phyloP scores from a whole-genome alignment of 2,888 invertebrate genomes.

The Deilephila porcellus region DNA sequence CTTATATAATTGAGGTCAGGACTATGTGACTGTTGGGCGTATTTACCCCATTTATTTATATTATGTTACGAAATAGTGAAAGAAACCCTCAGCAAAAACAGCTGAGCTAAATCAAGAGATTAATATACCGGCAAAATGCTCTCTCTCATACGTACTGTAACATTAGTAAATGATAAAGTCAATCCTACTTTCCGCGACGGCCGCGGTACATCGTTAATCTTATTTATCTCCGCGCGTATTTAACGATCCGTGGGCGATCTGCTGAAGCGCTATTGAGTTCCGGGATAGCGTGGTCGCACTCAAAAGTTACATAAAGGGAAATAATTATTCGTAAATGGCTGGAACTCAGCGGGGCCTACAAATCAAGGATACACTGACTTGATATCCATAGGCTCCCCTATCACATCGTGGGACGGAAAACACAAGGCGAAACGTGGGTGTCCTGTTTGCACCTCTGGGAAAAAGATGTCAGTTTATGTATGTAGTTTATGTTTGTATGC shows the following conservation, averaged over 20 bases:
- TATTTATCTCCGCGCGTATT: conserved; percentile 46
- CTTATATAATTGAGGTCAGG: too few relatives aligned
- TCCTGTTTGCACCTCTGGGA: too few relatives aligned
- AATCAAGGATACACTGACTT: not conserved
- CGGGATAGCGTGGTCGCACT: not conserved
- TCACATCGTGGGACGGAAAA: too few relatives aligned
- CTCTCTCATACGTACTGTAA: conserved; percentile 31
- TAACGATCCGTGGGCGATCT: conserved; percentile 36
- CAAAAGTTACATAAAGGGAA: not conserved
- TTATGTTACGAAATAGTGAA: too few relatives aligned
- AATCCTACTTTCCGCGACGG: conserved; percentile 40
- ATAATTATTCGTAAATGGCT: not conserved
- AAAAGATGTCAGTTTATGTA: too few relatives aligned
- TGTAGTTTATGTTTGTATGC: too few relatives aligned
- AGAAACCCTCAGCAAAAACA: not conserved
- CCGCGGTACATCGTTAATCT: conserved; percentile 44
- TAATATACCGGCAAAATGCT: not conserved
- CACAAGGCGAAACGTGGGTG: too few relatives aligned
- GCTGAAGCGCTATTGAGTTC: not conserved
- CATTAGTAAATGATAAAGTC: conserved; percentile 42
- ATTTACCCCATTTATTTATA: too few relatives aligned
- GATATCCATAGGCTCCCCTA: too few relatives aligned
- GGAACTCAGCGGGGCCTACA: too few relatives aligned
- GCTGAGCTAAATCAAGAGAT: not conserved
- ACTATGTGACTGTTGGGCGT: too few relatives aligned